Conservation (phyloP, 1,140 invertebrate genomes). For the Ostrea edulis region DNA sequence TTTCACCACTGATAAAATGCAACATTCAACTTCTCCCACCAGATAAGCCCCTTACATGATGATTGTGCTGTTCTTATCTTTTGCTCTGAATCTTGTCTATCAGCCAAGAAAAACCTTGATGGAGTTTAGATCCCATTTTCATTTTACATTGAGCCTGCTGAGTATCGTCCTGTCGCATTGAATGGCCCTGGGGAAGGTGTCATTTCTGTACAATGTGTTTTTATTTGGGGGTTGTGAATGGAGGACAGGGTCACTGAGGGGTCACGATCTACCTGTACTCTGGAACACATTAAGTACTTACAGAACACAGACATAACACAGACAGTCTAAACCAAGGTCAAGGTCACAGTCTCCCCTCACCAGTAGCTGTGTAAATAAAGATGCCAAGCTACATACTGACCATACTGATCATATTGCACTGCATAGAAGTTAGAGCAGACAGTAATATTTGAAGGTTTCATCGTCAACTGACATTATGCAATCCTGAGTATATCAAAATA, state of each 20-base stretch:
- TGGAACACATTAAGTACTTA: background rate
- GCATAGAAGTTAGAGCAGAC: too few species aligned
- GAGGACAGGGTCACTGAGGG: background rate
- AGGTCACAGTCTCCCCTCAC: background rate
- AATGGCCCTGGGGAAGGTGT: background rate
- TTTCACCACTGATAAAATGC: constrained; percentile 38
- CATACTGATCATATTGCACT: too few species aligned
- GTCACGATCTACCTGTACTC: constrained; percentile 15
- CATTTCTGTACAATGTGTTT: background rate
- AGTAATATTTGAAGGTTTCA: too few species aligned
- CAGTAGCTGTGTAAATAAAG: background rate
- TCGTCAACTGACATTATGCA: too few species aligned
- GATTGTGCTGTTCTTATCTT: constrained; percentile 34
- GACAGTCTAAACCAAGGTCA: background rate
- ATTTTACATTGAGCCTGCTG: constrained; percentile 6
- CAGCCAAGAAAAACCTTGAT: constrained; percentile 36
- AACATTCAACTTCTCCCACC: constrained; percentile 22
- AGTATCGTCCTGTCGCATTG: background rate
- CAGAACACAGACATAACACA: constrained; percentile 29
- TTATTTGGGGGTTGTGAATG: background rate
- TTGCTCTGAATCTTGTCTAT: constrained; percentile 33
- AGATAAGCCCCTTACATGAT: constrained; percentile 30
- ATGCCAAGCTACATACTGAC: too few species aligned
- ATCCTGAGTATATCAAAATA: too few species aligned
- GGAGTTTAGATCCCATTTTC: constrained; percentile 18